Evolutionary conservation across 1,140 invertebrate genomes (phyloP).

Genomic region (Latrodectus geometricus): DNA sequence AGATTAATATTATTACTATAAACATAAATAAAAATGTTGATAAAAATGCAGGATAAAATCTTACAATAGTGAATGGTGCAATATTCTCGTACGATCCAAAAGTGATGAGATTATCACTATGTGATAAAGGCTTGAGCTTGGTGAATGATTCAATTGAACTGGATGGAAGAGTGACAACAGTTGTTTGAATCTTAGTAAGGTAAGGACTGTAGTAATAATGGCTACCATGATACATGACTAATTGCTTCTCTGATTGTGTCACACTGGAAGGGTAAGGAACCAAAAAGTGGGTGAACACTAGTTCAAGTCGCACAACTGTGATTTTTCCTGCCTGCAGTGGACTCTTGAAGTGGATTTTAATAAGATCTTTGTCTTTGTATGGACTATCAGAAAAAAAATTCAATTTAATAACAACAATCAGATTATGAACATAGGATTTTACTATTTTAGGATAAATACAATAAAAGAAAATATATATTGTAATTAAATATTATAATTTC

Average conservation of each 20-base stretch:
- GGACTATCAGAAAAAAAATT: slow-evolving; percentile 21
- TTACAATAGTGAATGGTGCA: slow-evolving; percentile 72
- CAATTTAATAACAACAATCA: too few relatives aligned
- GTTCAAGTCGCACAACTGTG: slow-evolving; percentile 77
- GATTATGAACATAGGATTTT: too few relatives aligned
- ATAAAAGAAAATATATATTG: too few relatives aligned
- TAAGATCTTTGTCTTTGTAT: slow-evolving; percentile 4
- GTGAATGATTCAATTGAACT: slow-evolving; percentile 82
- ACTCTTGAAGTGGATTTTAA: slow-evolving; percentile 66
- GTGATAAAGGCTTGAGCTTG: slow-evolving; percentile 84
- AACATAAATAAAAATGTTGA: too few relatives aligned
- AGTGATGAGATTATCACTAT: slow-evolving; percentile 81
- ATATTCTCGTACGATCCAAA: slow-evolving; percentile 91
- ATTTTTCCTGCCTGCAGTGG: slow-evolving; percentile 67
- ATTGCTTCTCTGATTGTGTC: slow-evolving; percentile 91
- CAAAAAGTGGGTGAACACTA: slow-evolving; percentile 81
- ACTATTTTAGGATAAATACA: too few relatives aligned
- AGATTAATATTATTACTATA: too few relatives aligned
- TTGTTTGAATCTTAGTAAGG: slow-evolving; percentile 81
- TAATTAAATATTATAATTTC: too few relatives aligned
- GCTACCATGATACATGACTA: slow-evolving; percentile 87
- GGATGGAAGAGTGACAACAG: slow-evolving; percentile 81
- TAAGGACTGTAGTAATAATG: slow-evolving; percentile 89
- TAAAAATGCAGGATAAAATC: slow-evolving; percentile 60
- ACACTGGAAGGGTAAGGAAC: slow-evolving; percentile 87